These are phyloP conservation scores for Phylloscopus collybita DNA, from an alignment of 2,797 vertebrate genomes.

Conservation along the genomic window DNA sequence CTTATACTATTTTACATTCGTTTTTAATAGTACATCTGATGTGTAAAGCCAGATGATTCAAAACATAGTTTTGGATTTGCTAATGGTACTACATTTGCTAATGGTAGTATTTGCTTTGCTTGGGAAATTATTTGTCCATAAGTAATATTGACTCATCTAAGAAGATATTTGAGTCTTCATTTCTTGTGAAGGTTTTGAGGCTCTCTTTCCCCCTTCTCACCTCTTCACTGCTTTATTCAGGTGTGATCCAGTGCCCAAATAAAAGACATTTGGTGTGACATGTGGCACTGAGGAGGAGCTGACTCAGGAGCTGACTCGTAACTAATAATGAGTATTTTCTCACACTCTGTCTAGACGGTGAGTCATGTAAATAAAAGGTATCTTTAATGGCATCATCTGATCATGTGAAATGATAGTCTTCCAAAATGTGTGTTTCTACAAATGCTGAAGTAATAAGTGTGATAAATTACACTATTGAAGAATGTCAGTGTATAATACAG, in stretches of 20 bases:
- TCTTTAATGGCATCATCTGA: constrained; percentile 33
- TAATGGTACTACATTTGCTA: neutral
- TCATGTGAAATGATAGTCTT: constrained; percentile 29
- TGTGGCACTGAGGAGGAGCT: neutral
- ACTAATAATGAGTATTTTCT: constrained; percentile 32
- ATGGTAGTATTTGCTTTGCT: neutral
- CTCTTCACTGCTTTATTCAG: neutral
- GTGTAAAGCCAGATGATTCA: neutral
- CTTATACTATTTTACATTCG: neutral
- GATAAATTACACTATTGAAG: neutral
- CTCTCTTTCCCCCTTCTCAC: neutral
- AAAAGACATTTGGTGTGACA: neutral
- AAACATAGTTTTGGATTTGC: neutral
- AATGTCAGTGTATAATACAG: neutral
- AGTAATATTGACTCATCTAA: neutral
- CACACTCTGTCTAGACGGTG: constrained; percentile 19
- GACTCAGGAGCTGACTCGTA: neutral
- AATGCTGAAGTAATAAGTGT: neutral
- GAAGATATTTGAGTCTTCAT: neutral
- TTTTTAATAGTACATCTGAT: neutral
- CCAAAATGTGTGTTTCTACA: neutral
- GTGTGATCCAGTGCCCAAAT: neutral
- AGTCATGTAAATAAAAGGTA: constrained; percentile 41
- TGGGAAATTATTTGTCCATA: neutral
- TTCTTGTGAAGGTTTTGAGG: neutral